Base-by-base conservation (phyloP, 2,797 vertebrate species). In the Neosalanx taihuensis region DNA sequence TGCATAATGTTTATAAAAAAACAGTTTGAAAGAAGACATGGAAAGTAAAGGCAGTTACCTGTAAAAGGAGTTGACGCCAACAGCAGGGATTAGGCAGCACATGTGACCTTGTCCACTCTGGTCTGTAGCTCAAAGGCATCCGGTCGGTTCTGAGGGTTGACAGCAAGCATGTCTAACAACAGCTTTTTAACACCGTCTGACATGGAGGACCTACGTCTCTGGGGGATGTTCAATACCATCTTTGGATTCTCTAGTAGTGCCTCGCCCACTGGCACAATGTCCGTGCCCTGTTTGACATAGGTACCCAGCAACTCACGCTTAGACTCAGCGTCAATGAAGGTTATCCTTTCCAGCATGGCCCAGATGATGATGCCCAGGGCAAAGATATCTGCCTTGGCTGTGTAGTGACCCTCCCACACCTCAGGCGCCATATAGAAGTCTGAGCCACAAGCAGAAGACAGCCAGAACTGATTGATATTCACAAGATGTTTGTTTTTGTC, bases 321-420 rank as follows among this genome's bases (percentile, higher is more conserved):
- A 58, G 96, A 96, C 85, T 98, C 96, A 0, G 94, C 94, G 0
- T 98, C 97, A 20, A 98, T 96, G 80, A 99, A 98, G 0, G 97
- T 98, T 73, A 99, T 98, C 81, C 96, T 91, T 81, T 98, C 97
- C 0, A 98, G 88, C 97, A 99, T 98, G 83, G 97, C 97, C 97
- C 97, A 99, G 79, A 99, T 97, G 87, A 99, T 97, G 87, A 99
- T 98, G 64, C 97, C 97, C 0, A 99, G 88, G 64, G 97, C 96
- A 0, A 99, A 99, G 88, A 99, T 98, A 91, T 99, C 97, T 0
- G 97, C 97, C 90, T 99, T 99, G 88, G 97, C 97, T 0, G 97
- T 98, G 92, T 98, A 98, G 90, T 98, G 97, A n/a, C 97, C 97
- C 81, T 98, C 97, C 97, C 97, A 98, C 72, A 98, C 97, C 87